Evolutionary conservation across 2,888 invertebrate species (phyloP).

Genomic region (Agonopterix arenella): DNA sequence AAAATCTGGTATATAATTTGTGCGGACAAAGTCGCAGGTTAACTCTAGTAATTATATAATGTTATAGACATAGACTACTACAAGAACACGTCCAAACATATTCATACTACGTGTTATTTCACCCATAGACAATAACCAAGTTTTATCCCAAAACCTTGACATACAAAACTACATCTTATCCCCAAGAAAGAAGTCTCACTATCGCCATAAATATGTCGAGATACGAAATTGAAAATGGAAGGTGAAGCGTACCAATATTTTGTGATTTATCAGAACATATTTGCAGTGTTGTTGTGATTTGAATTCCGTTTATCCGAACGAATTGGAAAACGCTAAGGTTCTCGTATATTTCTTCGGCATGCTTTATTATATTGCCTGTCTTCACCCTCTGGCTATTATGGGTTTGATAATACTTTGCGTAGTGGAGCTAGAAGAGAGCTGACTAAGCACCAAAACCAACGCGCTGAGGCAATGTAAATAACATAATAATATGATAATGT

Average conservation of each 20-base stretch:
- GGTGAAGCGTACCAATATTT: constrained; percentile 13
- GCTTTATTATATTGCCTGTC: neutral
- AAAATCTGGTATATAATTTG: no score
- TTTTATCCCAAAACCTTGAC: neutral
- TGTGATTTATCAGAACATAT: constrained; percentile 18
- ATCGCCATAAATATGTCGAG: neutral
- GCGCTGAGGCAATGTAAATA: no score
- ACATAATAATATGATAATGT: no score
- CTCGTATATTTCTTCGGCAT: neutral
- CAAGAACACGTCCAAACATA: constrained; percentile 8
- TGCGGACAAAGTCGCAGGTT: no score
- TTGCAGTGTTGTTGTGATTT: constrained; percentile 9
- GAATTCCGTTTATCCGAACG: neutral
- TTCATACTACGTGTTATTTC: constrained; percentile 9
- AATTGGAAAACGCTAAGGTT: neutral
- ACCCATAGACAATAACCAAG: constrained; percentile 2
- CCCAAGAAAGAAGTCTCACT: neutral
- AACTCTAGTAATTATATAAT: no score
- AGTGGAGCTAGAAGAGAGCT: no score
- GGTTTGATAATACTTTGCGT: no score
- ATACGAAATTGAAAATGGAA: constrained; percentile 14
- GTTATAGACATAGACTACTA: neutral
- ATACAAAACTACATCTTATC: neutral
- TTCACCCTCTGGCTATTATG: no score
- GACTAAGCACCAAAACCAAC: no score